Evolutionary conservation across 2,113 vertebrate species (phyloP).

Genomic region (Hystrix brachyura): DNA sequence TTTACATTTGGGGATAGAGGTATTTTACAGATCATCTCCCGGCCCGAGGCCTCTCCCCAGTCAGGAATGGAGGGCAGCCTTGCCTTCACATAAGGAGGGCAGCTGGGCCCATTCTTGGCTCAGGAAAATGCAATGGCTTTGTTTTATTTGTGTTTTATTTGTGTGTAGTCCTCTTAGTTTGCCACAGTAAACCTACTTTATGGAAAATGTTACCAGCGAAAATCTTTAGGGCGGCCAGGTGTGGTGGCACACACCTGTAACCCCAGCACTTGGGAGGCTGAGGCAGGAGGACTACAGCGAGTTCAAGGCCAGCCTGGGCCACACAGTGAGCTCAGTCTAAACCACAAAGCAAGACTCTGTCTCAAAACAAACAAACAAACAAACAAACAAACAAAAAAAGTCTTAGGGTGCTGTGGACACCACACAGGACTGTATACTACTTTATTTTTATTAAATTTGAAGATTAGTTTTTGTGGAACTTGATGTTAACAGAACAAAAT

Average conservation of each 20-base stretch:
- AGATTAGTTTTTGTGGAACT: constrained; percentile 8
- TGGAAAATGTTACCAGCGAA: background rate
- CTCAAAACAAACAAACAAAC: too few relatives aligned
- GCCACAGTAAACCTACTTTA: background rate
- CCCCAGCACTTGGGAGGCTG: too few relatives aligned
- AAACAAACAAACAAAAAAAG: too few relatives aligned
- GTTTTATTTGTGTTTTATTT: background rate
- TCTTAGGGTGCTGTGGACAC: background rate
- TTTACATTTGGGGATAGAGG: constrained; percentile 13
- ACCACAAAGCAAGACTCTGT: too few relatives aligned
- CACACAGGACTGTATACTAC: background rate
- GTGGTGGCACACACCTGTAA: too few relatives aligned
- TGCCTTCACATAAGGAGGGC: background rate
- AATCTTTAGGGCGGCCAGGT: background rate
- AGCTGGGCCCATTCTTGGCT: background rate
- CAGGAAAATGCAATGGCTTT: background rate
- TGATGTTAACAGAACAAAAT: background rate
- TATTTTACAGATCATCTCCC: background rate
- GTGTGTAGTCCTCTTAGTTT: background rate
- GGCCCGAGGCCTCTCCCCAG: background rate
- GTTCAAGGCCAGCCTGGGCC: too few relatives aligned
- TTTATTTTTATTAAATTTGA: constrained; percentile 61
- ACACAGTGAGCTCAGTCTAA: too few relatives aligned
- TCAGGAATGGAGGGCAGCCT: background rate
- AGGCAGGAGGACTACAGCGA: too few relatives aligned